Percentiles rank a stretch among this genome's conserved stretches.
phyloP scores from a whole-genome alignment of 1,140 invertebrate genomes.

The Aphelinus certus region DNA sequence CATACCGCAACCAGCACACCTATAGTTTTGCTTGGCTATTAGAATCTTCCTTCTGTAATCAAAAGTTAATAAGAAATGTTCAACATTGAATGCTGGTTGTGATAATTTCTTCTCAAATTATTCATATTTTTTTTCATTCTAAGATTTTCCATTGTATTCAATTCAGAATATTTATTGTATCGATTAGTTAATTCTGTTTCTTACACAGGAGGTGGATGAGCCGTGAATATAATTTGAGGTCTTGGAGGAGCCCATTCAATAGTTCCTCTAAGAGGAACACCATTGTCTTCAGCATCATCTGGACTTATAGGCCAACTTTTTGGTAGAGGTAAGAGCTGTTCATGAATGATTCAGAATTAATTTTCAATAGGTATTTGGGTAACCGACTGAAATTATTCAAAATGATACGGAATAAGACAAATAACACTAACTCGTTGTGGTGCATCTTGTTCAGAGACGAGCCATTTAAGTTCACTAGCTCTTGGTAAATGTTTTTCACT shows the following conservation, averaged over 20 bases:
- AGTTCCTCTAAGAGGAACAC: conserved; percentile 76
- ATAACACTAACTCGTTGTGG: conserved; percentile 72
- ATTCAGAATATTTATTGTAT: too few relatives aligned
- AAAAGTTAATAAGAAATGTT: too few relatives aligned
- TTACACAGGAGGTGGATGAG: conserved; percentile 77
- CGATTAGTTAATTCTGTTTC: conserved; percentile 44
- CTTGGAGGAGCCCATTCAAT: conserved; percentile 86
- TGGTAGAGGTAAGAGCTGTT: conserved; percentile 77
- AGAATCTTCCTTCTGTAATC: conserved; percentile 69
- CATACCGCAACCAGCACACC: conserved; percentile 89
- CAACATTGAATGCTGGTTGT: too few relatives aligned
- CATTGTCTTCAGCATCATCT: conserved; percentile 66
- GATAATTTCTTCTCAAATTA: too few relatives aligned
- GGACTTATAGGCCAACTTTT: conserved; percentile 75
- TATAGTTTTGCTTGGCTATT: conserved; percentile 81
- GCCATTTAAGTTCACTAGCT: conserved; percentile 83
- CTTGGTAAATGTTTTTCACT: conserved; percentile 81
- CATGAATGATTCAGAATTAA: not conserved
- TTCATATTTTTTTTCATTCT: too few relatives aligned
- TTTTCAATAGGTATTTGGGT: not conserved
- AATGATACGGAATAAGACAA: not conserved
- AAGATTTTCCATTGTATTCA: too few relatives aligned
- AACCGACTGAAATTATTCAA: too few relatives aligned
- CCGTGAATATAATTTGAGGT: conserved; percentile 85
- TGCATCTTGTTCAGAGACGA: conserved; percentile 82